Conservation (phyloP, 2,888 invertebrate genomes). For the Pandemis corylana region DNA sequence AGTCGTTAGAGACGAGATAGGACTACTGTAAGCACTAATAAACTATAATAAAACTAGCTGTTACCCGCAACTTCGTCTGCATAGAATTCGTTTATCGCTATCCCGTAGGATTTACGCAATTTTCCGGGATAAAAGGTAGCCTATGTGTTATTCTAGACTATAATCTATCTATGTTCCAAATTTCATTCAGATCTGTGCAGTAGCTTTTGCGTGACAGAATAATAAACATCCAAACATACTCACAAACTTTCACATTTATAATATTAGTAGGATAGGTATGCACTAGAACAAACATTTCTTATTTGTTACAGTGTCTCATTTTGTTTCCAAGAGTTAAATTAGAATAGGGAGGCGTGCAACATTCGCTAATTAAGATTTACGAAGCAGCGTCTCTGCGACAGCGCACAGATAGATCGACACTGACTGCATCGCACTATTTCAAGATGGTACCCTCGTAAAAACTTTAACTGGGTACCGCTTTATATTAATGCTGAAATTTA, state of each 20-base stretch:
- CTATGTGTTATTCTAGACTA: too few relatives aligned
- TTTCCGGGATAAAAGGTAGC: too few relatives aligned
- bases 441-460: conserved; percentile 37
- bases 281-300: not conserved
- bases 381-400: conserved; percentile 16
- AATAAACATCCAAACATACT: too few relatives aligned
- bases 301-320: not conserved
- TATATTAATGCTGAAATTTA: conserved; percentile 22
- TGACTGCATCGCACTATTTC: conserved; percentile 36
- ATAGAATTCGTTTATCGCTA: too few relatives aligned
- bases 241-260: too few relatives aligned
- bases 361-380: conserved; percentile 41
- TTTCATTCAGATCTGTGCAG: too few relatives aligned
- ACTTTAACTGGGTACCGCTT: conserved; percentile 23
- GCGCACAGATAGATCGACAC: conserved; percentile 36
- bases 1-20: too few relatives aligned
- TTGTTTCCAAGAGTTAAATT: conserved; percentile 29
- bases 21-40: not conserved
- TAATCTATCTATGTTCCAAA: too few relatives aligned
- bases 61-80: too few relatives aligned
- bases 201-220: too few relatives aligned
- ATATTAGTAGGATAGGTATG: too few relatives aligned
- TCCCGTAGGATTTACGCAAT: too few relatives aligned
- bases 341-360: conserved; percentile 40
- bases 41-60: not conserved